Base-by-base conservation (phyloP, 1,140 invertebrate genomes). In the Riptortus pedestris region DNA sequence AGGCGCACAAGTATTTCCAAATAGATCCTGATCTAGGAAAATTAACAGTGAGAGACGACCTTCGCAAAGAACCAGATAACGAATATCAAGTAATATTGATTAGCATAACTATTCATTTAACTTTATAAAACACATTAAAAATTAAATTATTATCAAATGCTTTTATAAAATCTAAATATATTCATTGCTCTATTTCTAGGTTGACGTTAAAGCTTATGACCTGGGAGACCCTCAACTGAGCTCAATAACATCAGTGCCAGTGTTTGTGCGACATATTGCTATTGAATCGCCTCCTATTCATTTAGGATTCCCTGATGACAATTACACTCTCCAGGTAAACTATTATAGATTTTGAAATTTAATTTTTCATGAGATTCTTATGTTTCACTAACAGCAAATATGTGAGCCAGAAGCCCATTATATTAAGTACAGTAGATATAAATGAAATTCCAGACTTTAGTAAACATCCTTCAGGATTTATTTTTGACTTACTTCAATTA, bases 141-240 rank as follows among this genome's bases (percentile, higher is more conserved):
- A 4, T 26, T 22, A 18, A 4, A 9, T 9, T 24, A 9, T 22
- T 58, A 11, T n/a, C n/a, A n/a, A n/a, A n/a, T n/a, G n/a, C n/a
- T n/a, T n/a, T n/a, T n/a, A n/a, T n/a, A n/a, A n/a, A n/a, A n/a
- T n/a, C n/a, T n/a, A n/a, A n/a, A n/a, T n/a, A n/a, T n/a, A n/a
- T n/a, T n/a, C n/a, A n/a, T n/a, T n/a, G n/a, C n/a, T n/a, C n/a
- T 3, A 5, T 18, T 11, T 47, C n/a, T 69, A 86, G 84, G 83
- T 94, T 51, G 86, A 91, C 72, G 84, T 96, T 0, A 81, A 85
- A 65, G 91, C 88, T 0, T 91, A 89, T 71, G 92, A 96, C 72
- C 80, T 90, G 66, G 90, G 88, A 0, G 87, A 91, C 33, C 92
- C 92, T 0, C 83, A 86, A 68, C 76, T 93, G 60, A 87, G 84